phyloP scores from a whole-genome alignment of 2,113 vertebrate genomes.

The Lepisosteus osseus region DNA sequence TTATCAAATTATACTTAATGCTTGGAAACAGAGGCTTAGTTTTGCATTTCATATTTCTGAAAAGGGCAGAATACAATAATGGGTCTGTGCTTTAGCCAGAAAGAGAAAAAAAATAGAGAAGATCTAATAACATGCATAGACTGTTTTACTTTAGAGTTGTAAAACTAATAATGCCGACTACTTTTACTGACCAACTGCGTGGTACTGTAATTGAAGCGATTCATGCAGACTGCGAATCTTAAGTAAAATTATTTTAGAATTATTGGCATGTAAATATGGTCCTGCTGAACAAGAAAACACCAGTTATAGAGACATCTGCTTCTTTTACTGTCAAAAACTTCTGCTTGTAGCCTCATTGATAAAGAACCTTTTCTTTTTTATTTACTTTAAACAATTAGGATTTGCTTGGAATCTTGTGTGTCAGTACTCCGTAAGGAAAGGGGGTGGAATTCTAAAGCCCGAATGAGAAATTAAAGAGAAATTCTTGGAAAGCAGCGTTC shows the following conservation, averaged over 20 bases:
- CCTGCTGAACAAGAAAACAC: too few species aligned
- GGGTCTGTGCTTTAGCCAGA: not conserved
- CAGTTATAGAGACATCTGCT: too few species aligned
- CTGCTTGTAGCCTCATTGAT: too few species aligned
- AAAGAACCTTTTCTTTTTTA: too few species aligned
- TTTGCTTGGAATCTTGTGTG: not conserved
- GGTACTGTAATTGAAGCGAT: not conserved
- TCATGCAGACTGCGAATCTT: not conserved
- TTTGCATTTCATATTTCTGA: conserved; percentile 16
- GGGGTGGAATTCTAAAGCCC: not conserved
- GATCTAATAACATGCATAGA: not conserved
- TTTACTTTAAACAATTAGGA: too few species aligned
- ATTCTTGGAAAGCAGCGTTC: not conserved
- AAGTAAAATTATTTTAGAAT: too few species aligned
- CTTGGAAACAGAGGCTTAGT: not conserved
- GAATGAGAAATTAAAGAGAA: not conserved
- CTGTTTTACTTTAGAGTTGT: not conserved
- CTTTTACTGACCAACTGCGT: not conserved
- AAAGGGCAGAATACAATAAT: not conserved
- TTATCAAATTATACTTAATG: conserved; percentile 13
- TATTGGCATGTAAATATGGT: too few species aligned
- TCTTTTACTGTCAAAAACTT: too few species aligned
- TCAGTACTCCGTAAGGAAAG: not conserved
- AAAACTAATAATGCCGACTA: conserved; percentile 1
- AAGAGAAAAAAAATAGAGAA: not conserved